Conservation (phyloP, 2,113 vertebrate genomes). For the Herpailurus yagouaroundi region DNA sequence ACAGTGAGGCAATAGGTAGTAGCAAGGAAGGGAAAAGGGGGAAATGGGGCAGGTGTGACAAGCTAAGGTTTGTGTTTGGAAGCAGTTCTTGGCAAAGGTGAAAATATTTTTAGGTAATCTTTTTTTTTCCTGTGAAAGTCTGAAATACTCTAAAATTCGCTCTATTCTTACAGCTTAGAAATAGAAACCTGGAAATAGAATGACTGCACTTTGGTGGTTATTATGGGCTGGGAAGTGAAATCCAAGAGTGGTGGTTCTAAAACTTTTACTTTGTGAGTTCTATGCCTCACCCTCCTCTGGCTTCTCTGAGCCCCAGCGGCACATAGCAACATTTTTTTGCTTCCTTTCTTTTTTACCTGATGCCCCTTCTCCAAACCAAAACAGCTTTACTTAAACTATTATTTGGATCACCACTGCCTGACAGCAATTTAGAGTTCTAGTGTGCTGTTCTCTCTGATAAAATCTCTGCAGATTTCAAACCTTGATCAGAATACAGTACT, state of each 20-base stretch:
- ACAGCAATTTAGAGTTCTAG: not conserved
- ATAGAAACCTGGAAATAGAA: slow-evolving; percentile 78
- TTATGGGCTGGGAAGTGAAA: slow-evolving; percentile 68
- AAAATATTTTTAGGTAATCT: slow-evolving; percentile 79
- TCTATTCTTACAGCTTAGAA: slow-evolving; percentile 77
- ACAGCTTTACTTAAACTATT: not conserved
- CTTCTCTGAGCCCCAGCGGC: not conserved
- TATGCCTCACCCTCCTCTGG: not conserved
- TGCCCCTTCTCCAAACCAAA: not conserved
- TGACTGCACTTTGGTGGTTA: slow-evolving; percentile 65
- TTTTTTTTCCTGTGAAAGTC: slow-evolving; percentile 76
- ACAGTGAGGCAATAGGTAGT: slow-evolving; percentile 51
- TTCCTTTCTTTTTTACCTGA: not conserved
- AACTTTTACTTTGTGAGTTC: slow-evolving; percentile 69
- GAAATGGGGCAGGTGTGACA: slow-evolving; percentile 71
- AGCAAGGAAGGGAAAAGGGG: slow-evolving; percentile 54
- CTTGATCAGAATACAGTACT: not conserved
- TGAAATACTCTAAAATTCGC: slow-evolving; percentile 77
- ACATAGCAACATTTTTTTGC: not conserved
- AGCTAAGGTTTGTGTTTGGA: slow-evolving; percentile 75
- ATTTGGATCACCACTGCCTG: not conserved
- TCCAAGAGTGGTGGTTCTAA: slow-evolving; percentile 53
- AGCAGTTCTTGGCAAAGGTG: slow-evolving; percentile 80
- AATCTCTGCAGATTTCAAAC: slow-evolving; percentile 43
- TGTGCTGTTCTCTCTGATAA: not conserved